Percentiles rank a stretch among this genome's conserved stretches.
Conservation (phyloP, 1,140 invertebrate species). For the Drosophila insularis region DNA sequence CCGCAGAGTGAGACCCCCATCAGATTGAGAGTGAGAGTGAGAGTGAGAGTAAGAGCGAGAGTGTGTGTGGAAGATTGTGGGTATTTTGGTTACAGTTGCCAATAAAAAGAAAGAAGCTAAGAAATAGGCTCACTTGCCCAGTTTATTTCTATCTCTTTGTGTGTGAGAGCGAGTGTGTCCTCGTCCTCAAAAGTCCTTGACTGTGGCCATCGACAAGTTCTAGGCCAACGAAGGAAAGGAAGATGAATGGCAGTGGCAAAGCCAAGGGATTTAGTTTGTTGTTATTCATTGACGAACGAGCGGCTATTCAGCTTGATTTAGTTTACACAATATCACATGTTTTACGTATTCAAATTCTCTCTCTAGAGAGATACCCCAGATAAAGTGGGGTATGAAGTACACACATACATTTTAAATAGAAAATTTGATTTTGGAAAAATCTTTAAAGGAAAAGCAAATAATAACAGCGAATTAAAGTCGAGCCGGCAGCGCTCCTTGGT, state of each 20-base stretch:
- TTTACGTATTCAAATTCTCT: not conserved
- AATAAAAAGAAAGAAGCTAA: not conserved
- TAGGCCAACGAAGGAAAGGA: slow-evolving; percentile 42
- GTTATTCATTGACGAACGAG: slow-evolving; percentile 13
- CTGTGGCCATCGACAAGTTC: slow-evolving; percentile 48
- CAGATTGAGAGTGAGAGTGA: not conserved
- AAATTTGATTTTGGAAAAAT: not conserved
- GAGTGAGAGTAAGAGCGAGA: not conserved
- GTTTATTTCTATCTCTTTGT: slow-evolving; percentile 4
- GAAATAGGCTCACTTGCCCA: not conserved
- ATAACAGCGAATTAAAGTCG: not conserved
- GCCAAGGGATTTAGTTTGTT: slow-evolving; percentile 12
- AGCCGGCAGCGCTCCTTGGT: not conserved
- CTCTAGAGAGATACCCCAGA: not conserved
- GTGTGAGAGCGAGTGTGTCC: slow-evolving; percentile 19
- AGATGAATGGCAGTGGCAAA: slow-evolving; percentile 2
- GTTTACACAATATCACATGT: slow-evolving; percentile 8
- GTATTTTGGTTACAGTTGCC: slow-evolving; percentile 37
- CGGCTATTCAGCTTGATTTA: slow-evolving; percentile 1
- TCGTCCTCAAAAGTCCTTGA: slow-evolving; percentile 51
- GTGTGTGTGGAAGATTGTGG: not conserved
- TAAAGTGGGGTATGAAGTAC: not conserved
- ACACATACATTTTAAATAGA: not conserved
- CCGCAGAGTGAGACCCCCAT: slow-evolving; percentile 7
- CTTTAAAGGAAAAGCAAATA: not conserved